Evolutionary conservation across 1,140 invertebrate species (phyloP), one percentile per base, ranked within the genome.

Genomic region (Drosophila kohkoa): DNA sequence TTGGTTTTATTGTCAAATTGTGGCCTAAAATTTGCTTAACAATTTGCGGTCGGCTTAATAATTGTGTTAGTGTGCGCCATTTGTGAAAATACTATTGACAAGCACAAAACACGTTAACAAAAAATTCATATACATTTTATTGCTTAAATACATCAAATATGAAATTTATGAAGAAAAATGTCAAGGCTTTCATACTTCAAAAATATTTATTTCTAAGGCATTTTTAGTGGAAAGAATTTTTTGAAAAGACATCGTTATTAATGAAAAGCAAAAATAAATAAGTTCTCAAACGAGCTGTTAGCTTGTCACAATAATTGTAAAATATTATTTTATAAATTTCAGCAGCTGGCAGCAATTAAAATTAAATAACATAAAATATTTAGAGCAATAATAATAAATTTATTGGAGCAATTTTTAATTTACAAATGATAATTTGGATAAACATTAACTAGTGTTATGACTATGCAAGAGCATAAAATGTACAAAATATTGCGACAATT

Each of bases 1-100:
- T 25, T 41, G 41, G 28, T 15, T 60, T 54, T 45, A 77, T 77
- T 81, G 79, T 72, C 71, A 80, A 74, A 72, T 77, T 72, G 54
- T 58, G 54, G 76, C 57, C 57, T 43, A 51, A 79, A 87, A 88
- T 88, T 83, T 70, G 71, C 80, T 88, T 73, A 89, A 70, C 81
- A 80, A 88, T 83, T 89, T 88, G 85, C 58, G 83, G 81, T 81
- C 67, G 79, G n/a, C 54, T 69, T 54, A 65, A 81, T 75, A 88
- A 77, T 80, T 77, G 67, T 68, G 63, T 82, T 58, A 68, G 13
- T 32, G 15, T 49, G 41, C 13, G 43, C 32, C 48, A 57, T 49
- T 66, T 63, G 32, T 20, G 28, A n/a, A 25, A 54, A 6, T 62
- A 30, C 51, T 28, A 58, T 57, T 58, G 16, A 57, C 35, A 48